phyloP scores from a whole-genome alignment of 2,888 invertebrate species.

The Frankliniella fusca region DNA sequence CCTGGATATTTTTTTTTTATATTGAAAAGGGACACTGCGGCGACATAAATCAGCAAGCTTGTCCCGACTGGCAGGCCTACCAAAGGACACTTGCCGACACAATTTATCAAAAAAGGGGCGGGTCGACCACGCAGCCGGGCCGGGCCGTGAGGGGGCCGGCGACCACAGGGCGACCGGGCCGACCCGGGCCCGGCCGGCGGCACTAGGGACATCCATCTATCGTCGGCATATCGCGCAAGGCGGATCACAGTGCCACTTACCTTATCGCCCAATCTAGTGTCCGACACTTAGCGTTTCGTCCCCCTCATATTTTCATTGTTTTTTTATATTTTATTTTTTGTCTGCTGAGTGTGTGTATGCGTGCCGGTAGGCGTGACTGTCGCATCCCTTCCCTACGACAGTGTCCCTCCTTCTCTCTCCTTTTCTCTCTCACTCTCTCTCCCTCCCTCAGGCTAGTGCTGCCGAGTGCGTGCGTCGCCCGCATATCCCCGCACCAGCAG shows the following conservation, averaged over 20 bases:
- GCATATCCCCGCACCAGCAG: not conserved
- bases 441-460: no score
- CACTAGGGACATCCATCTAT: conserved; percentile 10
- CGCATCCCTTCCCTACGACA: not conserved
- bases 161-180: not conserved
- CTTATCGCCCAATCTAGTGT: conserved; percentile 20
- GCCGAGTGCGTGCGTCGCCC: no score
- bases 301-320: conserved; percentile 21
- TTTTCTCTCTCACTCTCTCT: no score
- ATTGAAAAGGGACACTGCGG: not conserved
- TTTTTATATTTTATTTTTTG: not conserved
- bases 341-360: not conserved
- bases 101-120: conserved; percentile 10
- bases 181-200: not conserved
- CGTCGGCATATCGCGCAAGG: conserved; percentile 21
- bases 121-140: not conserved
- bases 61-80: not conserved
- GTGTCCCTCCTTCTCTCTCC: not conserved
- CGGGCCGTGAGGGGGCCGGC: not conserved
- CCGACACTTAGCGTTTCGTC: conserved; percentile 15
- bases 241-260: conserved; percentile 17
- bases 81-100: conserved; percentile 23
- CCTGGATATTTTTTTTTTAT: not conserved
- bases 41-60: conserved; percentile 10
- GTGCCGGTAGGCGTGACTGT: not conserved